Percentiles rank a stretch among this genome's conserved stretches.
Evolutionary conservation across 2,888 invertebrate species (phyloP).

Genomic region (Erebia ligea): DNA sequence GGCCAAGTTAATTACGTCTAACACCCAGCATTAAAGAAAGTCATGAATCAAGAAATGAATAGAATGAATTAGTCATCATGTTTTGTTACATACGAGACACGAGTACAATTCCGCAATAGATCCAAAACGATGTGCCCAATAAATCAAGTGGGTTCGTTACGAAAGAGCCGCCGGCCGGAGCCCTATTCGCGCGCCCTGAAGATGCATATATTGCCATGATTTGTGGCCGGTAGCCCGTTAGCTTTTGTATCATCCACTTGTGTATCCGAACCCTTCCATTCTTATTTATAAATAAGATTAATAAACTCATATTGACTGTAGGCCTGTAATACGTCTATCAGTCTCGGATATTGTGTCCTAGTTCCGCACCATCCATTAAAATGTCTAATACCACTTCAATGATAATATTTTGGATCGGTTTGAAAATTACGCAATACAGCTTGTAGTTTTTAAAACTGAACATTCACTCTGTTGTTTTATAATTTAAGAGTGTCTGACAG

Average conservation of each 20-base stretch:
- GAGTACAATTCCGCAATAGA: constrained; percentile 29
- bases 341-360: constrained; percentile 4
- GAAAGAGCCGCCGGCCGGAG: constrained; percentile 21
- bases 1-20: background rate
- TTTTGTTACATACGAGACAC: constrained; percentile 15
- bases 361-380: background rate
- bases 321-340: constrained; percentile 16
- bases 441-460: background rate
- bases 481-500: no score
- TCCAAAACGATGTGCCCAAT: constrained; percentile 32
- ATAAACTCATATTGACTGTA: constrained; percentile 23
- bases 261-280: constrained; percentile 26
- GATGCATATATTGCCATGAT: constrained; percentile 39
- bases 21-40: background rate
- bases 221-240: constrained; percentile 38
- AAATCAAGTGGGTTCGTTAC: constrained; percentile 37
- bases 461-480: no score
- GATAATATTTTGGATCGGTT: background rate
- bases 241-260: constrained; percentile 39
- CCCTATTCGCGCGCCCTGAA: constrained; percentile 32
- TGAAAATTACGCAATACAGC: background rate
- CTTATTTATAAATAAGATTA: constrained; percentile 27
- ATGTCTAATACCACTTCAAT: background rate
- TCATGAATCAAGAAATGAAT: background rate
- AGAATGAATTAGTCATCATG: background rate